These are phyloP conservation scores for Papilio glaucus DNA, from an alignment of 1,140 invertebrate species.

Conservation along the genomic window DNA sequence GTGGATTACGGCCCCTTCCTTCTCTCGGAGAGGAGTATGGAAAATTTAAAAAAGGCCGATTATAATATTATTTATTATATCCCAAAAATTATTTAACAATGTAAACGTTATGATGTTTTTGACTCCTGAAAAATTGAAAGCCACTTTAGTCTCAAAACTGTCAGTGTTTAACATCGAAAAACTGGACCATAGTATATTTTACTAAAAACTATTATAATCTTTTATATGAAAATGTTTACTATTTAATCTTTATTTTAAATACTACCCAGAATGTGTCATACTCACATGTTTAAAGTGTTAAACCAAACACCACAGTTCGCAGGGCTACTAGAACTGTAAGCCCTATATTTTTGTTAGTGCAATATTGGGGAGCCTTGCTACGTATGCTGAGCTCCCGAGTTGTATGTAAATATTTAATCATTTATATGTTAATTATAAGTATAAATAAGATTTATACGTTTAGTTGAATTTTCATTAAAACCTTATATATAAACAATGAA, in stretches of 20 bases:
- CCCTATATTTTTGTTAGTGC: constrained; percentile 80
- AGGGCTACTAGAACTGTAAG: constrained; percentile 50
- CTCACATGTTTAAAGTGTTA: constrained; percentile 7
- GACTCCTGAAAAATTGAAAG: too few species aligned
- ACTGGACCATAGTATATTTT: neutral
- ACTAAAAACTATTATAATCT: neutral
- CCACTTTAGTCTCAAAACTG: too few species aligned
- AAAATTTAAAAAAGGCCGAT: too few species aligned
- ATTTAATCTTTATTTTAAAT: neutral
- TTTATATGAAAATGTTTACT: constrained; percentile 9
- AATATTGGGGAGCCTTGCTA: constrained; percentile 65
- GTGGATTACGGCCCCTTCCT: too few species aligned
- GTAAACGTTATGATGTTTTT: too few species aligned
- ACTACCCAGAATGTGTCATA: neutral
- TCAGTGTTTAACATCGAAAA: too few species aligned
- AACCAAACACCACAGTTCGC: constrained; percentile 51
- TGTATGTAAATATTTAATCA: constrained; percentile 77
- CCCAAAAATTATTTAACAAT: too few species aligned
- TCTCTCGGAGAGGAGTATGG: too few species aligned
- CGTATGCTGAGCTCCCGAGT: constrained; percentile 47
- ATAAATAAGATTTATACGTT: constrained; percentile 83
- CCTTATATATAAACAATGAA: constrained; percentile 55
- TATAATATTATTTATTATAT: too few species aligned
- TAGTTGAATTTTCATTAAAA: constrained; percentile 83
- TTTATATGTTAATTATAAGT: constrained; percentile 80